phyloP scores from a whole-genome alignment of 2,888 invertebrate genomes.

The Magallana nippona region DNA sequence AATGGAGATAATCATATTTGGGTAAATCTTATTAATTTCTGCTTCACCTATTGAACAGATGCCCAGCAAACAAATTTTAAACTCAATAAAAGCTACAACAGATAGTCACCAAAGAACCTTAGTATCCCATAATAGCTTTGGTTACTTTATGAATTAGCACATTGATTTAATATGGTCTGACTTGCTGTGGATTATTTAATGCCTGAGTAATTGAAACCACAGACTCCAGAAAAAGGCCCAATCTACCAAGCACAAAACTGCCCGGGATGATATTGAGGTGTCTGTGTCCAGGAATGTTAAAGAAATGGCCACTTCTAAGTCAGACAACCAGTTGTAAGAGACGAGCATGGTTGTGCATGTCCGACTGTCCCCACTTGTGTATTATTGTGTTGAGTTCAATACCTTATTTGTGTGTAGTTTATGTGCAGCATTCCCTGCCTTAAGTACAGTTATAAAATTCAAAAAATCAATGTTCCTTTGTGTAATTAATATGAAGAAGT shows the following conservation, averaged over 20 bases:
- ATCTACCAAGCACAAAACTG: slow-evolving; percentile 65
- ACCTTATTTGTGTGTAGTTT: not conserved
- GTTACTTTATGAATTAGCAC: too few relatives aligned
- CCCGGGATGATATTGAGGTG: slow-evolving; percentile 38
- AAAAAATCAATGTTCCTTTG: too few relatives aligned
- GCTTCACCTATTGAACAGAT: too few relatives aligned
- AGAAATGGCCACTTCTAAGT: slow-evolving; percentile 14
- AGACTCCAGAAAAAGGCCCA: slow-evolving; percentile 65
- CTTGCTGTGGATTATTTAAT: too few relatives aligned
- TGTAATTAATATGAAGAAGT: too few relatives aligned
- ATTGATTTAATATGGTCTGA: too few relatives aligned
- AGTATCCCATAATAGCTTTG: too few relatives aligned
- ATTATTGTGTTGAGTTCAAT: not conserved
- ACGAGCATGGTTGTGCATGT: slow-evolving; percentile 6
- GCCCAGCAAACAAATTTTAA: too few relatives aligned
- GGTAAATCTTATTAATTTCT: too few relatives aligned
- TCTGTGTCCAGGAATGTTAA: not conserved
- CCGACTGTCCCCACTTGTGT: not conserved
- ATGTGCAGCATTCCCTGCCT: not conserved
- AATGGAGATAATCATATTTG: too few relatives aligned
- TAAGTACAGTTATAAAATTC: not conserved
- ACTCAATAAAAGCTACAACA: too few relatives aligned
- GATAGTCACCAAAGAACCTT: too few relatives aligned
- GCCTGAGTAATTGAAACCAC: slow-evolving; percentile 39
- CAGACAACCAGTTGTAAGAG: slow-evolving; percentile 27